Percentiles rank a stretch among this genome's conserved stretches.
Evolutionary conservation across 2,888 invertebrate genomes (phyloP).

Genomic region (Agrochola lychnidis): DNA sequence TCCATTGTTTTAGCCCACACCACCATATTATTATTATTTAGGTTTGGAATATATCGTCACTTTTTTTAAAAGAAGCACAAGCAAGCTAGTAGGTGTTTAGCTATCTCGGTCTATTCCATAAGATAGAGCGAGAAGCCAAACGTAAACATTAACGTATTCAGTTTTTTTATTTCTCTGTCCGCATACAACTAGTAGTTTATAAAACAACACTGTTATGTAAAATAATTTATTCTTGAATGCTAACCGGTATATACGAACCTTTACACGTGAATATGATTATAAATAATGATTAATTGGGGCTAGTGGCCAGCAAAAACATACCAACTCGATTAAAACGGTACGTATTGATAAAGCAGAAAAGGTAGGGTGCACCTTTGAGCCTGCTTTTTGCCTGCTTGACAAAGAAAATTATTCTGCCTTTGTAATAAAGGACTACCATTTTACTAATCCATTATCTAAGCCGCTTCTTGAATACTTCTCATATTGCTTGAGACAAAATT

Average conservation of each 20-base stretch:
- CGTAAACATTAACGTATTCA: conserved; percentile 54
- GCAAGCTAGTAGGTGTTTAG: conserved; percentile 18
- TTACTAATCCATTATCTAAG: background rate
- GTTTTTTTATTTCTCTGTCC: conserved; percentile 48
- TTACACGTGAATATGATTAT: conserved; percentile 5
- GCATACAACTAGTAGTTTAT: conserved; percentile 7
- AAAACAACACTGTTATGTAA: conserved; percentile 42
- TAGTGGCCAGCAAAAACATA: background rate
- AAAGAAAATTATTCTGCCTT: background rate
- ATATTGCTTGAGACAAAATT: background rate
- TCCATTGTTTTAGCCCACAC: conserved; percentile 9
- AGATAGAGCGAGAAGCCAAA: conserved; percentile 41
- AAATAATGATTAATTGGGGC: background rate
- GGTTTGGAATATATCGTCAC: conserved; percentile 12
- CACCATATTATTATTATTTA: background rate
- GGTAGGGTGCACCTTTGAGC: too few relatives aligned
- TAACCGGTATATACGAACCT: conserved; percentile 10
- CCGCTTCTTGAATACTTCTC: background rate
- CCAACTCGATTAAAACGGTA: background rate
- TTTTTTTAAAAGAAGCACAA: conserved; percentile 7
- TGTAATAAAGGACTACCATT: background rate
- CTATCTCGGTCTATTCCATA: conserved; percentile 27
- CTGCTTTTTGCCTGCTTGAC: too few relatives aligned
- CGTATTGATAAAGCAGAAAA: background rate
- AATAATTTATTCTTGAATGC: conserved; percentile 28